Conservation (phyloP, 2,797 vertebrate species). For the Sebastes cheni region DNA sequence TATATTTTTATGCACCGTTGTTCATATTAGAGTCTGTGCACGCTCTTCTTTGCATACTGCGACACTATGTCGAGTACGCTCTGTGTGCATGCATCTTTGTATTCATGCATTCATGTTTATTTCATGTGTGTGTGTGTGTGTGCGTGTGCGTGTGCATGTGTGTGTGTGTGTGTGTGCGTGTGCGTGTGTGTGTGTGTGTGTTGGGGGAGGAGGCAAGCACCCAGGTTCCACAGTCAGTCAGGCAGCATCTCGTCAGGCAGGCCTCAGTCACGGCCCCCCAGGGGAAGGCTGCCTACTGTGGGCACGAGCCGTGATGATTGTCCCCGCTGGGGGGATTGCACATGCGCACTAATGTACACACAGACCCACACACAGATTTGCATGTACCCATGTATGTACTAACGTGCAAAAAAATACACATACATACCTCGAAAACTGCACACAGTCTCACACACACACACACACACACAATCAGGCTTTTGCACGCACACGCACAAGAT, state of each 20-base stretch:
- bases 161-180: not conserved
- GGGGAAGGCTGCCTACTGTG: constrained; percentile 81
- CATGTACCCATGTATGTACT: constrained; percentile 17
- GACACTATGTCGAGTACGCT: not conserved
- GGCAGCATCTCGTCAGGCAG: constrained; percentile 82
- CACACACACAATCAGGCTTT: not conserved
- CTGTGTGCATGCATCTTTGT: constrained; percentile 29
- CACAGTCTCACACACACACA: not conserved
- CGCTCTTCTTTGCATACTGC: constrained; percentile 1
- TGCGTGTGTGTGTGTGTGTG: constrained; percentile 12
- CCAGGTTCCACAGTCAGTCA: constrained; percentile 82
- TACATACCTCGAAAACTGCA: not conserved
- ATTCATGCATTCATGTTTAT: constrained; percentile 45
- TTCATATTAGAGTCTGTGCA: not conserved
- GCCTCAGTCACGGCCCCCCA: constrained; percentile 79
- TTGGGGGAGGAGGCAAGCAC: constrained; percentile 57
- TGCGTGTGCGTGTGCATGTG: not conserved
- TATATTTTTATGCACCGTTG: not conserved
- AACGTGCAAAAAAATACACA: constrained; percentile 15
- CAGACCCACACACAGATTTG: constrained; percentile 43
- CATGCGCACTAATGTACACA: constrained; percentile 58
- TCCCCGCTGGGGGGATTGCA: constrained; percentile 70
- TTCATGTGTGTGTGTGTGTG: constrained; percentile 1
- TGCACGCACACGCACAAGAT: not conserved
- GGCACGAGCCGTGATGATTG: constrained; percentile 83